These are phyloP conservation scores for Labroides dimidiatus DNA, from an alignment of 2,797 vertebrate genomes.

Conservation along the genomic window DNA sequence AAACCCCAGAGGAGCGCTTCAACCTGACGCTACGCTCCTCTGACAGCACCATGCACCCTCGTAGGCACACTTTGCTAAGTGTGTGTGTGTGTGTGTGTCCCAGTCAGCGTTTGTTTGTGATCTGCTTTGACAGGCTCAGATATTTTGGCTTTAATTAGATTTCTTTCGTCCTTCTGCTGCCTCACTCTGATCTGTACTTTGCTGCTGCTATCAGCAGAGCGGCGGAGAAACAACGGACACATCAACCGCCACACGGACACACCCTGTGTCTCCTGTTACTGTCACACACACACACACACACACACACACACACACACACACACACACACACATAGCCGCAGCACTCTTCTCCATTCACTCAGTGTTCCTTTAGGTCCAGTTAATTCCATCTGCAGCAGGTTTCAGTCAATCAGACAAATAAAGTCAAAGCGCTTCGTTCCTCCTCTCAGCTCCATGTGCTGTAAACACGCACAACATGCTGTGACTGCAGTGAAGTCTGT, in stretches of 20 bases:
- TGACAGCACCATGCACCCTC: constrained; percentile 44
- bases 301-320: background rate
- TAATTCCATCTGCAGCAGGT: constrained; percentile 50
- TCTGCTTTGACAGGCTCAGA: constrained; percentile 63
- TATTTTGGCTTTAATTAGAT: constrained; percentile 73
- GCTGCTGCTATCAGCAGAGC: constrained; percentile 43
- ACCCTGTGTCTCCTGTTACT: constrained; percentile 17
- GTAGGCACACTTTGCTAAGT: constrained; percentile 36
- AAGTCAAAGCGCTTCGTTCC: constrained; percentile 27
- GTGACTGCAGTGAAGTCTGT: background rate
- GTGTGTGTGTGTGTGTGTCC: constrained; percentile 19
- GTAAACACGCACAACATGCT: background rate
- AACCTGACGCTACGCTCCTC: constrained; percentile 38
- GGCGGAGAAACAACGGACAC: constrained; percentile 18
- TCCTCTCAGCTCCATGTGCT: constrained; percentile 17
- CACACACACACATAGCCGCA: background rate
- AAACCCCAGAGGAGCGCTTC: constrained; percentile 28
- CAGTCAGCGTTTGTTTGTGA: constrained; percentile 30
- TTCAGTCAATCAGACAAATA: constrained; percentile 41
- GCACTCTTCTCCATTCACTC: constrained; percentile 42
- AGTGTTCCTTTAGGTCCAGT: constrained; percentile 41
- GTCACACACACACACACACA: background rate
- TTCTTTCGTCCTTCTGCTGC: constrained; percentile 54
- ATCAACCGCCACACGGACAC: constrained; percentile 30
- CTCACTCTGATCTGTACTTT: constrained; percentile 32